Evolutionary conservation across 2,888 invertebrate species (phyloP).

Genomic region (Eupithecia insigniata): DNA sequence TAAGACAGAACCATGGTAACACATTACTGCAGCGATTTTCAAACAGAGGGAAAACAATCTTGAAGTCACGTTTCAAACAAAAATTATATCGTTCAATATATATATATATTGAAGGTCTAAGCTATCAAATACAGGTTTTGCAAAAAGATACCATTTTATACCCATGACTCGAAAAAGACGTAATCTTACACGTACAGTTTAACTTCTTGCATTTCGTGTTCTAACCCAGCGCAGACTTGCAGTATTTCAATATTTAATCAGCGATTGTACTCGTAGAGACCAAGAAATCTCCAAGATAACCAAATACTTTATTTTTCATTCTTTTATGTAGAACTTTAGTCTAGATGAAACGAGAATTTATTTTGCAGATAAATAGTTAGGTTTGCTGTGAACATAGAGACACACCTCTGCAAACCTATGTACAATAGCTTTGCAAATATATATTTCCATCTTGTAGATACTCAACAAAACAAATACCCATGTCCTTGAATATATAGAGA

Average conservation of each 20-base stretch:
- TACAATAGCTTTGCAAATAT: not conserved
- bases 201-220: not conserved
- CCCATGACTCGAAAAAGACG: no score
- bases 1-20: no score
- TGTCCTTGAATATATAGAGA: no score
- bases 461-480: not conserved
- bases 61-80: no score
- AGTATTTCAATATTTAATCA: slow-evolving; percentile 51
- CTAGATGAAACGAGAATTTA: slow-evolving; percentile 11
- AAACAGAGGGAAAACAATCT: no score
- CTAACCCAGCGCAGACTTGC: slow-evolving; percentile 28
- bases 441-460: no score
- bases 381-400: not conserved
- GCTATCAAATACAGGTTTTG: no score
- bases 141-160: no score
- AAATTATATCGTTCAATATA: no score
- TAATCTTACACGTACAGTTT: no score
- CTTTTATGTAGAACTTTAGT: slow-evolving; percentile 32
- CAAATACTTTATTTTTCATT: slow-evolving; percentile 37
- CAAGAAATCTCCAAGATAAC: slow-evolving; percentile 28
- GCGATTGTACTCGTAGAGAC: slow-evolving; percentile 39
- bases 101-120: no score
- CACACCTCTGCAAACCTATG: not conserved
- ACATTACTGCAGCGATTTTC: no score
- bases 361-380: slow-evolving; percentile 13